A percentile compares a stretch with the other conserved stretches of the same genome.
These are phyloP conservation scores for Pangasius macronema DNA, from an alignment of 2,797 vertebrate genomes.

Conservation along the genomic window DNA sequence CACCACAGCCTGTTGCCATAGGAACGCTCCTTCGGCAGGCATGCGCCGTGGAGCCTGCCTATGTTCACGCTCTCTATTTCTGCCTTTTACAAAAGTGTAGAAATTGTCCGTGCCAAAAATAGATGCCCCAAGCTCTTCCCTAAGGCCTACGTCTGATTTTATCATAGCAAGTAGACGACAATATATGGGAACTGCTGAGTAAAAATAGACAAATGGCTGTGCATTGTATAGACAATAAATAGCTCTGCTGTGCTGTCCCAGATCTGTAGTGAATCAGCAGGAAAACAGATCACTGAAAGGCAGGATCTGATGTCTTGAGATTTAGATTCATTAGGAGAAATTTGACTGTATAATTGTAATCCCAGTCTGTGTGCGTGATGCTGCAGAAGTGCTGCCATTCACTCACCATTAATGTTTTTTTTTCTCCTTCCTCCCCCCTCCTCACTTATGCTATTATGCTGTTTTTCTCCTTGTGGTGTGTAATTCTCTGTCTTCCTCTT, in stretches of 20 bases:
- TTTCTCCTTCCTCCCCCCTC: too few relatives aligned
- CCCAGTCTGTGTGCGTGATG: not conserved
- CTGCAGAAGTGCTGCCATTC: not conserved
- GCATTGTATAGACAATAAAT: not conserved
- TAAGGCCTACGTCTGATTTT: constrained; percentile 38
- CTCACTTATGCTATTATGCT: not conserved
- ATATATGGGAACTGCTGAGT: constrained; percentile 34
- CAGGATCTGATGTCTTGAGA: not conserved
- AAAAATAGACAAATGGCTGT: constrained; percentile 27
- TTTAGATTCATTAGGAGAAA: not conserved
- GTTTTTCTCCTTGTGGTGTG: not conserved
- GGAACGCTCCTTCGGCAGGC: constrained; percentile 50
- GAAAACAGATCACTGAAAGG: not conserved
- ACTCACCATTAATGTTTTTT: not conserved
- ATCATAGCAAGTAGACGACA: constrained; percentile 38
- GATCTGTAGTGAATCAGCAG: not conserved
- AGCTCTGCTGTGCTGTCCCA: not conserved
- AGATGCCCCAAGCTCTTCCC: constrained; percentile 45
- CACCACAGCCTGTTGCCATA: constrained; percentile 53
- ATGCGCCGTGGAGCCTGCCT: constrained; percentile 27
- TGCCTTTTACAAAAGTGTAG: constrained; percentile 37
- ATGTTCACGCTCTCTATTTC: constrained; percentile 37
- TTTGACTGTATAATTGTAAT: not conserved
- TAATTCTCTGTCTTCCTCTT: not conserved
- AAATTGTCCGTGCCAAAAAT: constrained; percentile 52